Evolutionary conservation across 2,888 invertebrate genomes (phyloP).

Genomic region (Philonicus albiceps): DNA sequence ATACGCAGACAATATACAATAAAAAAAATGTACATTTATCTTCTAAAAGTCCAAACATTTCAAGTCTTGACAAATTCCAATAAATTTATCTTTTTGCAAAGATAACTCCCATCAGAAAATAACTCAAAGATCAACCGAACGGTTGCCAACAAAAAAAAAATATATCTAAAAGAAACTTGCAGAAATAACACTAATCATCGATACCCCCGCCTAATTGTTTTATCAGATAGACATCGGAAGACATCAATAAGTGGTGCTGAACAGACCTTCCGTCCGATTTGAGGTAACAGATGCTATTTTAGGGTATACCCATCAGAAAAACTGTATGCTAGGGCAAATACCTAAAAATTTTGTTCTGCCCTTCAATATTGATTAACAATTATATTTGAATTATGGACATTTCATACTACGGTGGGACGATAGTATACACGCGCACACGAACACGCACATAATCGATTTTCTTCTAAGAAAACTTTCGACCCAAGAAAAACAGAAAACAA

Average conservation of each 20-base stretch:
- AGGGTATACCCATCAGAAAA: background rate
- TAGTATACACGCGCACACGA: background rate
- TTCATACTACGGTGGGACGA: background rate
- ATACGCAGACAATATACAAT: background rate
- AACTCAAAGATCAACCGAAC: background rate
- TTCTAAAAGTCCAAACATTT: background rate
- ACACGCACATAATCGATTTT: background rate
- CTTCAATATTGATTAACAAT: background rate
- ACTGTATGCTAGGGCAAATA: background rate
- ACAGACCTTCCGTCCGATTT: background rate
- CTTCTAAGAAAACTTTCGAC: background rate
- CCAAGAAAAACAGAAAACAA: background rate
- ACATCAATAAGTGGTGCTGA: background rate
- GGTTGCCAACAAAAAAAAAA: background rate
- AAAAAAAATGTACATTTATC: background rate
- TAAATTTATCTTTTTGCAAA: background rate
- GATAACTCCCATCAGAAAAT: background rate
- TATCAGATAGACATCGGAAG: background rate
- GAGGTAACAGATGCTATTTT: background rate
- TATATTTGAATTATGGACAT: background rate
- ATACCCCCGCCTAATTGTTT: background rate
- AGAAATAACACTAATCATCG: background rate
- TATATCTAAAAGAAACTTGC: background rate
- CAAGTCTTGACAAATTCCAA: background rate
- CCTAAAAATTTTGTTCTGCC: background rate